Base-by-base conservation (phyloP, 2,888 invertebrate species). In the Suillia variegata region DNA sequence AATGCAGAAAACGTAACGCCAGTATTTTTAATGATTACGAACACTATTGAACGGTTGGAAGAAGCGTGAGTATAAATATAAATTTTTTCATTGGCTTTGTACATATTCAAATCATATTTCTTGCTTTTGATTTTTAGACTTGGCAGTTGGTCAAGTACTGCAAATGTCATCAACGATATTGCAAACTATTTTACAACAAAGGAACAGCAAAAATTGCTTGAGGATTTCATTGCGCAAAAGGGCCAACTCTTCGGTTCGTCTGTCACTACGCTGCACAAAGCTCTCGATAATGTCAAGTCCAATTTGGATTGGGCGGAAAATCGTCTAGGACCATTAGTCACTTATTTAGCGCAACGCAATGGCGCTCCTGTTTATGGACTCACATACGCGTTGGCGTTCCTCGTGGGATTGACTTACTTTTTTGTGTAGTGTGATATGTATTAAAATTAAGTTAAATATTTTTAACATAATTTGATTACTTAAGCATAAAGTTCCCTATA, bases 1-100 rank as follows among this genome's bases (percentile, higher is more conserved):
- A 86, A 85, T 68, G 83, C 85, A 0, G 72, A 78, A 17, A 63
- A 75, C 51, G 63, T 79, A 1, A 66, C 68, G 15, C 57, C 67
- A 1, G 69, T 75, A 2, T 78, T 73, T 34, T 6, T 59, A 2
- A 61, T 73, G 63, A 42, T 79, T 0, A 69, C 63, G 0, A 53
- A 55, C 1, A 66, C 70, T 15, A 54, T 72, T 0, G 61, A 59
- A 2, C 48, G 59, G 13, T 55, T 79, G n/a, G 60, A 66, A 1
- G 21, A 62, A 5, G 65, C 63, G 78, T 79, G 70, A 74, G 75
- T 70, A 45, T n/a, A n/a, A n/a, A n/a, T n/a, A n/a, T n/a, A n/a
- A n/a, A n/a, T n/a, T n/a, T n/a, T n/a, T n/a, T n/a, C n/a, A n/a
- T n/a, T n/a, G n/a, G n/a, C n/a, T n/a, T n/a, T n/a, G n/a, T n/a